Base-by-base conservation (phyloP, 2,888 invertebrate species). In the Eumerus sabulonum region DNA sequence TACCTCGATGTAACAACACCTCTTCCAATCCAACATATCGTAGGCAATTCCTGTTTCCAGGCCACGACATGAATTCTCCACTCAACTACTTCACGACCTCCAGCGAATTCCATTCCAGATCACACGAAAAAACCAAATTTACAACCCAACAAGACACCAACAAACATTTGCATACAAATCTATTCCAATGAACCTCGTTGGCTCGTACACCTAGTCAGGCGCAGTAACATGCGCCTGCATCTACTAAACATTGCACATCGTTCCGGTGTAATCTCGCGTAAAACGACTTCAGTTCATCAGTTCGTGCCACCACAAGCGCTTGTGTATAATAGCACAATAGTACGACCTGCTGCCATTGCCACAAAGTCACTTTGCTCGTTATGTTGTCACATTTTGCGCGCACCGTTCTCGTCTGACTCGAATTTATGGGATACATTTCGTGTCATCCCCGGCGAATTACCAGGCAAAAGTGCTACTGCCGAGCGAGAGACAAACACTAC, bases 401-500 rank as follows among this genome's bases (percentile, higher is more conserved):
- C 40, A 11, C 71, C 66, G 60, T 50, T 27, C n/a, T n/a, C 27
- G 27, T 27, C 27, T 45, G 40, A 62, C 63, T 54, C 11, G 57
- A 68, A 79, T 79, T 79, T 79, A 79, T 79, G 73, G 59, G 77
- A 73, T 79, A 73, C 77, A 63, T 63, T 79, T 68, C 63, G 63
- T 79, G 77, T 73, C 73, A 62, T 79, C 63, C 67, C 63, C 63
- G 48, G 63, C 68, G 77, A 63, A 67, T 79, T 73, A 72, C 67
- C 68, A 68, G 68, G 59, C 56, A 68, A 79, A n/a, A 72, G 73
- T 68, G 77, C 77, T 79, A 73, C 77, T 73, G 73, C 67, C 44
- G 67, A 68, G 54, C 63, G 60, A 63, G 73, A 63, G 53, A 63
- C 40, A 40, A 40, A 64, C 72, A 66, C 18, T 11, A 62, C 53